These are phyloP conservation scores for Erythrocebus patas DNA, from an alignment of 2,113 vertebrate genomes.

Conservation along the genomic window DNA sequence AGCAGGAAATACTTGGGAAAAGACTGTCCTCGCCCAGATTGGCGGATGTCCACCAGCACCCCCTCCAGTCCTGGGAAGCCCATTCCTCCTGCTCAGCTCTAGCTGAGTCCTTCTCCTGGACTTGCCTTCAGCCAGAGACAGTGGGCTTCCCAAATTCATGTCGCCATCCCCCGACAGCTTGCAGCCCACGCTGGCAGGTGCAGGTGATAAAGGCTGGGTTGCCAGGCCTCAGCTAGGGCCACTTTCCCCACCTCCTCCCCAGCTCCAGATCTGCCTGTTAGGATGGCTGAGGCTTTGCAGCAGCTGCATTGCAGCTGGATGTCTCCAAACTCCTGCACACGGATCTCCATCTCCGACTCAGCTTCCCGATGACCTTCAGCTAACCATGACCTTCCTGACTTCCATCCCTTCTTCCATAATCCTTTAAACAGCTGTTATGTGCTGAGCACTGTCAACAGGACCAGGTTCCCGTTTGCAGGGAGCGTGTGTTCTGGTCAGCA, in stretches of 20 bases:
- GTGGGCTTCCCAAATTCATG: fast-evolving
- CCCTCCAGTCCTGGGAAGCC: not conserved
- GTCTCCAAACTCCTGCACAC: not conserved
- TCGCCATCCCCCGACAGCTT: fast-evolving
- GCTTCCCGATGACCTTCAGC: not conserved
- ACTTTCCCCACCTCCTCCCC: not conserved
- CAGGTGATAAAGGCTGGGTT: not conserved
- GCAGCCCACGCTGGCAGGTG: fast-evolving
- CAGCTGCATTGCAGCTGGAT: fast-evolving
- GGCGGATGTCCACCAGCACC: not conserved
- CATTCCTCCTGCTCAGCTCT: not conserved
- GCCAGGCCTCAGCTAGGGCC: not conserved
- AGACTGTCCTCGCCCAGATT: not conserved
- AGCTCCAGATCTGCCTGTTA: not conserved
- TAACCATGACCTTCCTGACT: not conserved
- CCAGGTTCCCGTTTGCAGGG: not conserved
- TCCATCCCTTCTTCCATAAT: not conserved
- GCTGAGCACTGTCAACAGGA: not conserved
- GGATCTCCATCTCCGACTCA: not conserved
- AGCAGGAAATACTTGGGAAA: not conserved
- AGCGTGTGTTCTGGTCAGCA: not conserved
- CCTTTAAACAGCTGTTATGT: fast-evolving
- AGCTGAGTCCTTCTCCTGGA: not conserved
- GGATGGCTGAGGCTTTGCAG: fast-evolving
- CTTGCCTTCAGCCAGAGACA: not conserved